Base-by-base conservation (phyloP, 1,140 invertebrate species). In the Lepidurus couesii region DNA sequence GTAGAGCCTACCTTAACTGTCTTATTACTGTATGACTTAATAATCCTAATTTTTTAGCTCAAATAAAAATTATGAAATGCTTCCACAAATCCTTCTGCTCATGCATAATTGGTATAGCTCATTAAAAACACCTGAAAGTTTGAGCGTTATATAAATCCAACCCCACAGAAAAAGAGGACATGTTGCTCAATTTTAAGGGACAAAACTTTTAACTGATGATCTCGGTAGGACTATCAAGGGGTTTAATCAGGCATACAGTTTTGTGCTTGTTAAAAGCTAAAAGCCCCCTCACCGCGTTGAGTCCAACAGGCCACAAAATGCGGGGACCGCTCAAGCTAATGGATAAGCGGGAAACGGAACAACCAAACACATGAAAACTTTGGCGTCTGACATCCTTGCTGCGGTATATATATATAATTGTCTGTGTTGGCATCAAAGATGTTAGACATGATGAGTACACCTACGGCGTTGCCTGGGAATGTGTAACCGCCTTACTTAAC, bases 221-320 rank as follows among this genome's bases (percentile, higher is more conserved):
- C n/a, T 16, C 53, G 16, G 13, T 16, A 21, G 21, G 53, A 16
- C 53, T 65, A 65, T 21, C 53, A 65, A 65, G 53, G 53, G 53
- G 53, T 65, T 65, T n/a, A 65, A 21, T 65, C 9, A 65, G 21
- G 53, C 53, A 65, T 65, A 65, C 21, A 65, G 53, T 65, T 65
- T 65, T 65, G 53, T 21, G 53, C 53, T 65, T 65, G 53, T 65
- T 65, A 65, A 65, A 47, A 65, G 53, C n/a, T 65, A 65, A 65
- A 65, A 13, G 53, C n/a, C 53, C 53, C 13, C 53, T 21, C 9
- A 13, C 53, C 34, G 34, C 34, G 4, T 34, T 34, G n/a, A 65
- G 53, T 65, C 53, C 16, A 65, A 16, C 53, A 65, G 53, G 53
- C 53, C 53, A 65, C 53, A 65, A 65, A 65, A 65, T 65, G 53